Percentiles rank a stretch among this genome's conserved stretches.
Conservation (phyloP, 2,797 vertebrate species). For the Syngnathus acus region DNA sequence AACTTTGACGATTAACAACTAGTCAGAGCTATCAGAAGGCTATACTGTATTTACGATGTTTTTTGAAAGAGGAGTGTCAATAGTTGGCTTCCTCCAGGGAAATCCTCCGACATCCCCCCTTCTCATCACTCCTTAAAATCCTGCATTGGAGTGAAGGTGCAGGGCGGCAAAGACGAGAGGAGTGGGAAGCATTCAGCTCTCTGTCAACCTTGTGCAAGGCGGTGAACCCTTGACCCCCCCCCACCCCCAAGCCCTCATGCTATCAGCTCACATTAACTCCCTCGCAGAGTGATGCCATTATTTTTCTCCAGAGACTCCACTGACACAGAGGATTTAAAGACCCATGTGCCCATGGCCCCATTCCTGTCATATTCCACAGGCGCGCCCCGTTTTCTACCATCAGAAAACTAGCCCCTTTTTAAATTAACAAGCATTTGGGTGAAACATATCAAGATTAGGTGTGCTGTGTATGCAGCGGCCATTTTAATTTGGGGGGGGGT, state of each 20-base stretch:
- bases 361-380: constrained; percentile 72
- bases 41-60: background rate
- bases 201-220: constrained; percentile 74
- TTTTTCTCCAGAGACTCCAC: constrained; percentile 80
- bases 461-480: constrained; percentile 44
- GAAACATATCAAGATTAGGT: constrained; percentile 37
- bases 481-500: constrained; percentile 33
- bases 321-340: constrained; percentile 75
- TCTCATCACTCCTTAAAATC: constrained; percentile 42
- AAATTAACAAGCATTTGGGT: constrained; percentile 61
- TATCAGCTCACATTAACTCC: constrained; percentile 85
- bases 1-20: background rate
- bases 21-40: too few relatives aligned
- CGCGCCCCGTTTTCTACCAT: constrained; percentile 46
- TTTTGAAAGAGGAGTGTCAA: constrained; percentile 36
- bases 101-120: constrained; percentile 19
- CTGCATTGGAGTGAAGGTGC: constrained; percentile 38
- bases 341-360: constrained; percentile 63
- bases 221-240: constrained; percentile 71
- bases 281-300: constrained; percentile 76
- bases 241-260: constrained; percentile 75
- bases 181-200: constrained; percentile 71
- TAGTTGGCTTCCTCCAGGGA: constrained; percentile 43
- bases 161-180: constrained; percentile 14
- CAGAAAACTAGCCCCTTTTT: constrained; percentile 45